Evolutionary conservation across 2,113 vertebrate species (phyloP), one percentile per base, ranked within the genome.

Genomic region (Callipepla squamata): DNA sequence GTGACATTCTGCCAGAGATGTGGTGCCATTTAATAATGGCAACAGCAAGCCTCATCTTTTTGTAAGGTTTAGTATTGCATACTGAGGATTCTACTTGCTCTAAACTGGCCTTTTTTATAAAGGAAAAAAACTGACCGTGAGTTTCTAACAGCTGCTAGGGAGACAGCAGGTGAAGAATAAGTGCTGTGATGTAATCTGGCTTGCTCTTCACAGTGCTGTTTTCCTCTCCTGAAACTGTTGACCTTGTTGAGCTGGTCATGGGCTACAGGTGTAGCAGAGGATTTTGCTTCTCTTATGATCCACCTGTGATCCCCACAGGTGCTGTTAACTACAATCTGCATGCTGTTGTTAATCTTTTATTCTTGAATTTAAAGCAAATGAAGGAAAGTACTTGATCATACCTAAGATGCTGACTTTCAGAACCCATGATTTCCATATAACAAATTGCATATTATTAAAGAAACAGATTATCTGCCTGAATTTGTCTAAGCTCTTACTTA

Each of bases 251-350:
- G 66, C 42, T 57, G 58, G 53, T 63, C 40, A 11, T 30, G 50
- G 47, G 62, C 77, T 92, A 22, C 25, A 72, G 28, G 10, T 70
- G 55, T 4, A 42, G 7, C 34, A 8, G 32, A 48, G 40, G 48
- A 26, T 34, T 65, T 11, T 0, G 0, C 63, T 78, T 65, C 30
- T 75, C 36, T 13, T 83, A 2, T 1, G 2, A 28, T 53, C n/a
- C 7, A 16, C 51, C 51, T 53, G 51, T 53, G 51, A 53, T 53
- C 51, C 15, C 8, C 51, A 53, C 51, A 53, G 51, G 51, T 53
- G 57, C 0, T 0, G 34, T 51, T 63, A 7, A 26, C 9, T 63
- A 67, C 68, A 7, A 0, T 44, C 45, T 68, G 48, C 48, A 18
- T 0, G 0, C 3, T 53, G 19, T 28, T 75, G 36, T 48, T 68